These are phyloP conservation scores for Mesoligia furuncula DNA, from an alignment of 2,888 invertebrate species.

Conservation along the genomic window DNA sequence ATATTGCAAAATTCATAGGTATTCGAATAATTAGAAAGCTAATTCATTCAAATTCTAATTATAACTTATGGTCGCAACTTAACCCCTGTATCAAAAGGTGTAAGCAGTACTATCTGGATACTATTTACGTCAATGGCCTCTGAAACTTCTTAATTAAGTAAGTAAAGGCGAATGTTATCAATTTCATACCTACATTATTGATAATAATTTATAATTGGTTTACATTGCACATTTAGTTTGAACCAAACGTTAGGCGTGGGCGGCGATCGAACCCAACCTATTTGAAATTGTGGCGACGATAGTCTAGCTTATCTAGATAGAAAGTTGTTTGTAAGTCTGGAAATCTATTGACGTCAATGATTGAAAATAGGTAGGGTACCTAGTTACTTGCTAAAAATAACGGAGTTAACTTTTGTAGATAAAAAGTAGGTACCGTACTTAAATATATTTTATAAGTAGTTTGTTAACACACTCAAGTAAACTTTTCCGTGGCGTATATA, in stretches of 20 bases:
- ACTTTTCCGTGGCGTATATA: background rate
- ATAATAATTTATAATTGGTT: constrained; percentile 44
- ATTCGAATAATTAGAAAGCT: background rate
- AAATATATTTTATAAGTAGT: background rate
- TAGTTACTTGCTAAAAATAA: constrained; percentile 24
- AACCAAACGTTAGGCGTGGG: constrained; percentile 35
- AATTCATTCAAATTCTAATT: constrained; percentile 24
- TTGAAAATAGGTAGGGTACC: constrained; percentile 2
- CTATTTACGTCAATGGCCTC: constrained; percentile 77
- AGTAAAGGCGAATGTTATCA: constrained; percentile 63
- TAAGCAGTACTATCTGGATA: constrained; percentile 30
- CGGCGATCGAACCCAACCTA: constrained; percentile 34
- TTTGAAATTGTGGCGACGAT: constrained; percentile 45
- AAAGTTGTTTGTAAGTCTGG: constrained; percentile 48
- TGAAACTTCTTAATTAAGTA: constrained; percentile 65
- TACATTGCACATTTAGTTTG: constrained; percentile 38
- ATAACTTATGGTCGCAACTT: constrained; percentile 40
- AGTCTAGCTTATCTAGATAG: constrained; percentile 50
- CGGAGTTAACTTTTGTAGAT: constrained; percentile 1
- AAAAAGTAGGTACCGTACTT: background rate
- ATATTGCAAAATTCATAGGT: background rate
- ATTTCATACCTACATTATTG: constrained; percentile 33
- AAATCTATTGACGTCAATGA: constrained; percentile 52
- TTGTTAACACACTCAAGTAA: background rate
- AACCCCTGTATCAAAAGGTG: constrained; percentile 45